Evolutionary conservation across 2,888 invertebrate species (phyloP), one percentile per base, ranked within the genome.

Genomic region (Noctua pronuba): DNA sequence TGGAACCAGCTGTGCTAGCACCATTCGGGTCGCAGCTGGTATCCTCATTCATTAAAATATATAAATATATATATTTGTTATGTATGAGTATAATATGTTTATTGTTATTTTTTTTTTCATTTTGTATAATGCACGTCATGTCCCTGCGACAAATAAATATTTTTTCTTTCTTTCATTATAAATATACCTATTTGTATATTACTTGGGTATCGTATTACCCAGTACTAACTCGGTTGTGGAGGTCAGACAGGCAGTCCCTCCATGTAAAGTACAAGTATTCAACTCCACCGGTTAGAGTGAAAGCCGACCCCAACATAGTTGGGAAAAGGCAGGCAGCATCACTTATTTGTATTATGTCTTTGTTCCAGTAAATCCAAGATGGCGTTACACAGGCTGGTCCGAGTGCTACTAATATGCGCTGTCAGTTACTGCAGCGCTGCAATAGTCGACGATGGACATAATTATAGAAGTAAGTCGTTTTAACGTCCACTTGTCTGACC

Each of bases 301-400:
- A 55, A 13, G 55, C 55, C 5, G 55, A n/a, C n/a, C 55, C 24
- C n/a, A 52, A 55, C n/a, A 55, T n/a, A 55, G 24, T 24, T 52
- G 10, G 5, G 11, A n/a, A 55, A 55, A 55, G n/a, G 5, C 55
- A n/a, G 4, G 5, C 11, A 18, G 8, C 5, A 2, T 18, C 18
- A 64, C n/a, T 64, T 38, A 64, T 24, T 64, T n/a, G 6, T 24
- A 38, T 38, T 38, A 18, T 44, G 65, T 55, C 31, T 83, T 92
- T 92, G 88, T 95, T 94, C 11, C 92, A 94, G 95, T 80, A 72
- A 68, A 77, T 52, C 78, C 80, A 92, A 94, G 87, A 96, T 96
- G 96, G 93, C 93, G 92, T 44, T 93, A 55, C 89, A 92, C 52
- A 88, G 89, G 16, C 55, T 94, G 60, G 85, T 90, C 58, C 88